Evolutionary conservation across 2,888 invertebrate genomes (phyloP).

Genomic region (Melieria crassipennis): DNA sequence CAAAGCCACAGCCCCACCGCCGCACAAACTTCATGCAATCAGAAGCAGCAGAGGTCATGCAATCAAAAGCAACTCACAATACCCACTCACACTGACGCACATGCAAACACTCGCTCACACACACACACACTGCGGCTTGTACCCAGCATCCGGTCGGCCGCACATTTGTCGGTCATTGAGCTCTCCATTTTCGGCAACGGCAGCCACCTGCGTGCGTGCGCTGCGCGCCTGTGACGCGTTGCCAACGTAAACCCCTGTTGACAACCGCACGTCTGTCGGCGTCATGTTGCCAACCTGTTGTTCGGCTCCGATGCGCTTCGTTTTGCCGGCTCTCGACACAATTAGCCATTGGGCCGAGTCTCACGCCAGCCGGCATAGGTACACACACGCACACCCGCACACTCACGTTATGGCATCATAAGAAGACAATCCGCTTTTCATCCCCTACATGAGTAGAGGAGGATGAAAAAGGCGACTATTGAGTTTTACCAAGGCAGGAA

Average conservation of each 20-base stretch:
- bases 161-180: neutral
- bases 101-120: neutral
- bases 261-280: slow-evolving; percentile 26
- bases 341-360: neutral
- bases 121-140: neutral
- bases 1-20: neutral
- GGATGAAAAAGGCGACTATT: too few relatives aligned
- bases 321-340: neutral
- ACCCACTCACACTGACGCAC: neutral
- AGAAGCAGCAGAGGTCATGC: too few relatives aligned
- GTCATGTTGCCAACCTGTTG: neutral
- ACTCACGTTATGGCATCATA: too few relatives aligned
- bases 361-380: neutral
- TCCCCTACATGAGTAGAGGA: too few relatives aligned
- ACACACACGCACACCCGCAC: too few relatives aligned
- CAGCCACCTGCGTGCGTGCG: neutral
- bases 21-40: neutral
- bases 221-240: slow-evolving; percentile 29
- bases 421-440: too few relatives aligned
- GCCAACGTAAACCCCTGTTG: slow-evolving; percentile 34
- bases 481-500: too few relatives aligned
- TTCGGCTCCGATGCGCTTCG: neutral
- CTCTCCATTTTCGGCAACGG: neutral
- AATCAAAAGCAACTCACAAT: neutral
- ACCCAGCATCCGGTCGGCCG: neutral